Conservation (phyloP, 2,888 invertebrate species). For the Polydesmus complanatus region DNA sequence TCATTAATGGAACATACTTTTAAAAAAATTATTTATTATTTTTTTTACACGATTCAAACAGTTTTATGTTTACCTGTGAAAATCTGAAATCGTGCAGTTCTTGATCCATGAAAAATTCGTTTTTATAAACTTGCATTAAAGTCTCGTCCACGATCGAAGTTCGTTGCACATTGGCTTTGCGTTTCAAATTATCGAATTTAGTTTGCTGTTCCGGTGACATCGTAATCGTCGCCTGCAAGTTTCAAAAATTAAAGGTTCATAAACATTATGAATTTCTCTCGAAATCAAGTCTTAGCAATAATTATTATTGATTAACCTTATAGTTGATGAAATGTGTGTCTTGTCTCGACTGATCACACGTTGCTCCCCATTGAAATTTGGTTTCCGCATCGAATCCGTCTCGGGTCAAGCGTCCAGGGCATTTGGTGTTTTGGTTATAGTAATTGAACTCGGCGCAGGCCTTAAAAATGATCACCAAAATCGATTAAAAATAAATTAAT, state of each 20-base stretch:
- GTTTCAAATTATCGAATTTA: not conserved
- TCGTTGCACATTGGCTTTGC: not conserved
- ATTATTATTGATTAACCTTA: too few species aligned
- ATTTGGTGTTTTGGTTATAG: not conserved
- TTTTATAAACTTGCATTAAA: not conserved
- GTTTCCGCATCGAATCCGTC: not conserved
- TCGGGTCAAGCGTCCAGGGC: not conserved
- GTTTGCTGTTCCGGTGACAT: not conserved
- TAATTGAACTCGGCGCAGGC: not conserved
- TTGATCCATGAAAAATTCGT: not conserved
- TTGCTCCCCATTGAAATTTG: slow-evolving; percentile 8
- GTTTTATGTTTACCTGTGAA: slow-evolving; percentile 11
- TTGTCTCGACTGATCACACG: too few species aligned
- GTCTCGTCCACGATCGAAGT: not conserved
- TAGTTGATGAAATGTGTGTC: too few species aligned
- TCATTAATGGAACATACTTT: too few species aligned
- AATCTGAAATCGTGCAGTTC: slow-evolving; percentile 4
- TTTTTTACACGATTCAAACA: too few species aligned
- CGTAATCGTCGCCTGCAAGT: too few species aligned
- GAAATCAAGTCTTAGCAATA: too few species aligned
- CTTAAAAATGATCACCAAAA: too few species aligned
- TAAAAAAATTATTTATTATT: too few species aligned
- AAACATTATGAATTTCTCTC: too few species aligned
- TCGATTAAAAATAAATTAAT: too few species aligned
- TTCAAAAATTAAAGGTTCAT: too few species aligned